Base-by-base conservation (phyloP, 2,797 vertebrate species). In the Danio choprae region DNA sequence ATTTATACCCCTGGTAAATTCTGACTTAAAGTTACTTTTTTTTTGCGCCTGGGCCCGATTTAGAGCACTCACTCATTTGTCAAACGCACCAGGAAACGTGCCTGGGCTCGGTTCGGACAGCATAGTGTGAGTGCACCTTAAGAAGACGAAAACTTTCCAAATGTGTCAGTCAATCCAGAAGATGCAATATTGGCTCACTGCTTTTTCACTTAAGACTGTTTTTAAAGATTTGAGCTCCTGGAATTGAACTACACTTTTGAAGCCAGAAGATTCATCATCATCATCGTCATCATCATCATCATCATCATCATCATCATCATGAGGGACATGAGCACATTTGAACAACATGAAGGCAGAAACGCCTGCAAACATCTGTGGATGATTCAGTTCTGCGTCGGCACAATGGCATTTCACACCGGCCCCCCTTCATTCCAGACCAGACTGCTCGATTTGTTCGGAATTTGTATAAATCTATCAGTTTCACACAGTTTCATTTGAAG, bases 321-420 rank as follows among this genome's bases (percentile, higher is more conserved):
- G 46, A 83, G 36, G 60, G 64, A 80, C 62, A 15, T 50, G 56
- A 48, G 4, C 22, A 38, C 15, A 58, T 74, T 50, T 62, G 16
- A 62, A 50, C 55, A 41, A 59, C 56, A n/a, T 12, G 11, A 6
- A 58, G 16, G 58, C 20, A 51, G 6, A 60, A 65, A 59, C 18
- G 63, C 53, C 44, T 43, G 36, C 22, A 79, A 50, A 80, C 48
- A 84, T 63, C 72, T 74, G 72, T 36, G 44, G 56, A 50, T 74
- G 56, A 74, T 48, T 9, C 22, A 62, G 74, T 62, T 13, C 56
- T 18, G 36, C 36, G 36, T 41, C 1, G 67, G 53, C 67, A 53
- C 48, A 53, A 69, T 70, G 67, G 67, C 20, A 48, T 73, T 60
- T 73, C 13, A 60, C 2, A 18, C 10, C 6, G 38, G 50, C 68